Base-by-base conservation (phyloP, 1,140 invertebrate species). In the Magallana gigas region DNA sequence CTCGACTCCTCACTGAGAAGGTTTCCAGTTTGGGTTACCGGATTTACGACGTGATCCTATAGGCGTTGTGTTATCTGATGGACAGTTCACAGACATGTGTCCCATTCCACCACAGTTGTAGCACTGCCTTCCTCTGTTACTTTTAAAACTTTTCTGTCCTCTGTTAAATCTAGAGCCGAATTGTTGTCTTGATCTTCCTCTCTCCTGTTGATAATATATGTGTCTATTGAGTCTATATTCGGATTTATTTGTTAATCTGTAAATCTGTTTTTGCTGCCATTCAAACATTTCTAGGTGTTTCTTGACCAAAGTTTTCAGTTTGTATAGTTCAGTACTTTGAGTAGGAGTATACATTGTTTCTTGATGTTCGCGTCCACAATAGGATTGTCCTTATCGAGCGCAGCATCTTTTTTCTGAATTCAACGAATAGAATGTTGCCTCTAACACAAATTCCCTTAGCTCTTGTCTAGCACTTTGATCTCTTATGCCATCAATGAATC, bases 401-500 rank as follows among this genome's bases (percentile, higher is more conserved):
- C 48, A 81, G 48, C 18, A 82, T 62, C 48, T 48, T 36, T 16
- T n/a, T n/a, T 82, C 85, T 29, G 48, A 86, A 82, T 82, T 86
- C 85, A 57, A 86, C 16, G 29, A 86, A 86, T 48, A 1, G 23
- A 11, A 62, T 16, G 8, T 71, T 29, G 59, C 60, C 48, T n/a
- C 80, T 57, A 59, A 82, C 57, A 82, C 14, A 76, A 71, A 16
- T n/a, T 18, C 12, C 62, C 57, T 81, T 9, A 86, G n/a, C 82
- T 86, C 85, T 18, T 60, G 71, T 62, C 60, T 57, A 14, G 60
- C 36, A 5, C 36, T 18, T 16, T 18, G 76, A 36, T 86, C 85
- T 81, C n/a, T 48, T 5, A 82, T 29, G 6, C 76, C 85, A 48
- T 82, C 85, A 60, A 86, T 80, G 23, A 86, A 86, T 18, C 57